phyloP scores from a whole-genome alignment of 2,888 invertebrate species.

The Venustoraphidia nigricollis region DNA sequence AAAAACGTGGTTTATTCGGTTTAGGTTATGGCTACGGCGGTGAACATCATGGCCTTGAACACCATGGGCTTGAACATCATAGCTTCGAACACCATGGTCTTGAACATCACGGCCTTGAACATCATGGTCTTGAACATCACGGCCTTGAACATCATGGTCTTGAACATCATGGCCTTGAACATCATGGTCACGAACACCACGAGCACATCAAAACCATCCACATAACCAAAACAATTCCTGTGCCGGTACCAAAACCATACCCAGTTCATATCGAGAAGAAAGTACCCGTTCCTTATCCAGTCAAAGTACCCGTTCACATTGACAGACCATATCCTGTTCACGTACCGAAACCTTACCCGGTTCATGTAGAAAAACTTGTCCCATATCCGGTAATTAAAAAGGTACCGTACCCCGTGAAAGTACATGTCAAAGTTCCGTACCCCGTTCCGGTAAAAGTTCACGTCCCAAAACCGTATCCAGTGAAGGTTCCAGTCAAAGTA shows the following conservation, averaged over 20 bases:
- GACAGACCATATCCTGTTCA: conserved; percentile 29
- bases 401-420: too few species aligned
- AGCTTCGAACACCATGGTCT: too few species aligned
- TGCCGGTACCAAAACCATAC: conserved; percentile 53
- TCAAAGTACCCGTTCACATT: conserved; percentile 13
- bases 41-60: too few species aligned
- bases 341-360: conserved; percentile 29
- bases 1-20: too few species aligned
- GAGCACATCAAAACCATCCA: conserved; percentile 34
- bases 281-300: conserved; percentile 10
- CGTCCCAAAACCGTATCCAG: conserved; percentile 11
- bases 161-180: too few species aligned
- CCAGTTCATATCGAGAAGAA: conserved; percentile 21
- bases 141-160: too few species aligned
- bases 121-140: too few species aligned
- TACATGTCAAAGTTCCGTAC: conserved; percentile 13
- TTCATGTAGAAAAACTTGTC: conserved; percentile 33
- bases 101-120: too few species aligned
- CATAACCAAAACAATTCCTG: conserved; percentile 49
- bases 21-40: too few species aligned
- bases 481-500: conserved; percentile 8
- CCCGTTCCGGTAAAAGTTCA: conserved; percentile 17
- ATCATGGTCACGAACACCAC: too few species aligned
- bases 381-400: conserved; percentile 33
- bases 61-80: too few species aligned